Percentiles rank a stretch among this genome's conserved stretches.
Conservation (phyloP, 2,797 vertebrate genomes). For the Peromyscus eremicus region DNA sequence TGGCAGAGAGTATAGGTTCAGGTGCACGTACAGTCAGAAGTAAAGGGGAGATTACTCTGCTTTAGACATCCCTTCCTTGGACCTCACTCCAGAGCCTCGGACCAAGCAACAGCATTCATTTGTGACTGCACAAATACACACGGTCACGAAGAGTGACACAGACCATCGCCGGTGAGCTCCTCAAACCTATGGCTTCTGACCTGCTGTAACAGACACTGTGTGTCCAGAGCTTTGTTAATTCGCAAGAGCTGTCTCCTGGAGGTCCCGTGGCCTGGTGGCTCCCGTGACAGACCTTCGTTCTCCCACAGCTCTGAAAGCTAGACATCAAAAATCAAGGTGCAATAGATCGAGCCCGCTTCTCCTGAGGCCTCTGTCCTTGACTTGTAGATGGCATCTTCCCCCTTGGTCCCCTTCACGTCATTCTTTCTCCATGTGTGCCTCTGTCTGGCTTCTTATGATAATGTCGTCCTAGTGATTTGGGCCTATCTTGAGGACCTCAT, state of each 20-base stretch:
- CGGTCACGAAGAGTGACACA: background rate
- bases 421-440: background rate
- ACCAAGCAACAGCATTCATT: background rate
- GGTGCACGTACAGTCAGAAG: too few species aligned
- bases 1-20: rapidly evolving
- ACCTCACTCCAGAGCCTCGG: background rate
- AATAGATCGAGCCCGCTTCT: rapidly evolving
- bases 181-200: background rate
- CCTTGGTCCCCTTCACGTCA: background rate
- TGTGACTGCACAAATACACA: background rate
- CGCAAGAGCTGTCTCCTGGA: background rate
- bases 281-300: background rate
- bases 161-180: too few species aligned
- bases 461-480: background rate
- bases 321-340: background rate
- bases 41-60: background rate
- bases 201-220: rapidly evolving
- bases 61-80: background rate
- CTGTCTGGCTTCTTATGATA: background rate
- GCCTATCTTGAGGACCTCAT: background rate
- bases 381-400: rapidly evolving
- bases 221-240: background rate
- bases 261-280: background rate
- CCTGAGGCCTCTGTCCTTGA: background rate
- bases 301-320: background rate